Evolutionary conservation across 2,797 vertebrate species (phyloP).

Genomic region (Morus bassanus): DNA sequence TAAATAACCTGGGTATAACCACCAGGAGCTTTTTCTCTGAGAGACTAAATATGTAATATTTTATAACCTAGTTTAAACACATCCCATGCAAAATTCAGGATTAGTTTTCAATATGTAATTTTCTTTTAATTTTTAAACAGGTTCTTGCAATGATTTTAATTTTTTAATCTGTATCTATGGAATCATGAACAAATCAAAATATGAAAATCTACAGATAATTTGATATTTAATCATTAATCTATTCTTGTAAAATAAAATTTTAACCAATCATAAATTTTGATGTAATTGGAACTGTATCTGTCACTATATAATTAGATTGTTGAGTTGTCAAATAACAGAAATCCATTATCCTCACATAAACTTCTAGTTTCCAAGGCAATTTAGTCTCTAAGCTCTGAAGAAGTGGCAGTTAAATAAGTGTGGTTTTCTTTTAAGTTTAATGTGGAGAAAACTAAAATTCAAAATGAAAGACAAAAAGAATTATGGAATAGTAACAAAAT

Average conservation of each 20-base stretch:
- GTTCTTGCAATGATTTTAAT: background rate
- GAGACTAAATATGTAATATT: constrained; percentile 35
- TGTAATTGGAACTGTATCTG: constrained; percentile 13
- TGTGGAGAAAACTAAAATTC: background rate
- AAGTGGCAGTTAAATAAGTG: background rate
- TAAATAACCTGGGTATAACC: background rate
- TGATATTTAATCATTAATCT: constrained; percentile 21
- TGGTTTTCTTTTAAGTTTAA: background rate
- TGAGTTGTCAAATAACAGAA: constrained; percentile 57
- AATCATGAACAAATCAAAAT: background rate
- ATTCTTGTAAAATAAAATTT: constrained; percentile 28
- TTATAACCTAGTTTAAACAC: constrained; percentile 31
- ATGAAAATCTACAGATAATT: background rate
- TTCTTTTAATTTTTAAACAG: constrained; percentile 45
- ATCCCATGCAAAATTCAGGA: constrained; percentile 53
- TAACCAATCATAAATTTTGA: constrained; percentile 46
- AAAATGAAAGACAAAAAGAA: background rate
- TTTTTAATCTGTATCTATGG: background rate
- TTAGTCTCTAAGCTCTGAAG: constrained; percentile 25
- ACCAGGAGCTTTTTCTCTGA: background rate
- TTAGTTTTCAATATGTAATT: constrained; percentile 8
- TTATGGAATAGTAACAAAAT: background rate
- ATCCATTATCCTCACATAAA: constrained; percentile 46
- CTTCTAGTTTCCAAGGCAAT: constrained; percentile 57
- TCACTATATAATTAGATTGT: constrained; percentile 33